Conservation (phyloP, 2,797 vertebrate genomes). For the Onychomys leucogaster region DNA sequence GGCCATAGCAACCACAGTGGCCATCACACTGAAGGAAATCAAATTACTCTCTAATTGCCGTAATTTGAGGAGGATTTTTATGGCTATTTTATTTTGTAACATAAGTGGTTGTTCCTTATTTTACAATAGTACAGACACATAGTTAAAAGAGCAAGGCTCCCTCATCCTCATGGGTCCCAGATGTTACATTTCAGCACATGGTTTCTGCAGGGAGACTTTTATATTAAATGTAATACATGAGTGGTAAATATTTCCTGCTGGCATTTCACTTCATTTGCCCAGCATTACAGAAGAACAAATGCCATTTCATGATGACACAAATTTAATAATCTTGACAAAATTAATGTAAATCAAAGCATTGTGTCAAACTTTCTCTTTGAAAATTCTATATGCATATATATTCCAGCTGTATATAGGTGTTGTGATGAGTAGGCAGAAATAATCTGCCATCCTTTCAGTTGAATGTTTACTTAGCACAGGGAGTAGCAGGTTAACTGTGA, state of each 20-base stretch:
- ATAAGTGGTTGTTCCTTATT: not conserved
- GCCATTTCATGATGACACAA: not conserved
- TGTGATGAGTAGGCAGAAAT: not conserved
- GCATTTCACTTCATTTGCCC: constrained; percentile 3
- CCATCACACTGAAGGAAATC: not conserved
- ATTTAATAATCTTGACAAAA: not conserved
- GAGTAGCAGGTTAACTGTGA: no score
- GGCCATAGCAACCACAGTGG: constrained; percentile 54
- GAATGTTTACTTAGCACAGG: not conserved
- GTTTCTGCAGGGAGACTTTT: not conserved
- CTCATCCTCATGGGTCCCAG: not conserved
- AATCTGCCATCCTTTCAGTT: not conserved
- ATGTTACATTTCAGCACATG: not conserved
- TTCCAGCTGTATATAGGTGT: not conserved
- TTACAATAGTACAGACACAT: not conserved
- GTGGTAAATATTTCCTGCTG: not conserved
- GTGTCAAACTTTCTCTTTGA: not conserved
- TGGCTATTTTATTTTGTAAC: constrained; percentile 3
- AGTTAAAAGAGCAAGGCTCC: not conserved
- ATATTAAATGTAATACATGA: not conserved
- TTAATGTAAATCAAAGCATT: not conserved
- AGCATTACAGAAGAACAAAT: constrained; percentile 24
- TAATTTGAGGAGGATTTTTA: constrained; percentile 11
- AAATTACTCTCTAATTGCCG: not conserved
- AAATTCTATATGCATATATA: no score